phyloP scores from a whole-genome alignment of 30 jellyfish, hydroid and myxozoan genomes.

The Pelagia noctiluca region DNA sequence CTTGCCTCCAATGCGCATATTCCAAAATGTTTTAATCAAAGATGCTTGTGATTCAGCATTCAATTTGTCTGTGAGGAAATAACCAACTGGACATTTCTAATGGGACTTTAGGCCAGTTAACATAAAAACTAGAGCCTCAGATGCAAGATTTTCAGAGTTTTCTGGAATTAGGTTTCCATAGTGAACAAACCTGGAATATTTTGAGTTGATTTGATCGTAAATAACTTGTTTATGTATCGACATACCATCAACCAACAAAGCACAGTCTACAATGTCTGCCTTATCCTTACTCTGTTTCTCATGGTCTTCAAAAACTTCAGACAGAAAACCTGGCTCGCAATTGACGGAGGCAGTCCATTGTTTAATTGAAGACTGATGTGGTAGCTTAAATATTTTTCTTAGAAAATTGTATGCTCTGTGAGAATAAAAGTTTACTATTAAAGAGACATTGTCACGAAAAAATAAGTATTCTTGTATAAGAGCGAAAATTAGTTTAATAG shows the following conservation, averaged over 20 bases:
- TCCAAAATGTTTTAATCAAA: no score
- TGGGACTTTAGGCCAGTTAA: no score
- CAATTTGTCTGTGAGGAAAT: no score
- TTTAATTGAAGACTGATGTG: constrained; percentile 43
- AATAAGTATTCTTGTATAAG: no score
- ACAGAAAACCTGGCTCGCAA: constrained; percentile 54
- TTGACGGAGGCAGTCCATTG: constrained; percentile 30
- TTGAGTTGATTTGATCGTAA: constrained; percentile 20
- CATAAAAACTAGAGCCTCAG: constrained; percentile 65
- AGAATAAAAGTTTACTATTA: constrained; percentile 38
- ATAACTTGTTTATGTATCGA: constrained; percentile 51
- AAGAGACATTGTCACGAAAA: no score
- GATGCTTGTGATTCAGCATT: no score
- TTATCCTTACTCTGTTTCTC: constrained; percentile 28
- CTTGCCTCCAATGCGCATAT: no score
- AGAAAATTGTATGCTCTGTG: constrained; percentile 42
- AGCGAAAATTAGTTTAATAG: no score
- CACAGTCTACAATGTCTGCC: constrained; percentile 32
- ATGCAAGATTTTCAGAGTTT: constrained; percentile 10
- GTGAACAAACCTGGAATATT: constrained; percentile 54
- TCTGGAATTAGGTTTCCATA: constrained; percentile 31
- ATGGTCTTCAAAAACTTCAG: constrained; percentile 31
- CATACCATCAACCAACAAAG: constrained; percentile 59
- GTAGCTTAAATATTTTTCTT: constrained; percentile 23
- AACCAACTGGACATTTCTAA: no score